phyloP scores from a whole-genome alignment of 2,113 vertebrate species.

The Stomatorhinus ivindoensis region DNA sequence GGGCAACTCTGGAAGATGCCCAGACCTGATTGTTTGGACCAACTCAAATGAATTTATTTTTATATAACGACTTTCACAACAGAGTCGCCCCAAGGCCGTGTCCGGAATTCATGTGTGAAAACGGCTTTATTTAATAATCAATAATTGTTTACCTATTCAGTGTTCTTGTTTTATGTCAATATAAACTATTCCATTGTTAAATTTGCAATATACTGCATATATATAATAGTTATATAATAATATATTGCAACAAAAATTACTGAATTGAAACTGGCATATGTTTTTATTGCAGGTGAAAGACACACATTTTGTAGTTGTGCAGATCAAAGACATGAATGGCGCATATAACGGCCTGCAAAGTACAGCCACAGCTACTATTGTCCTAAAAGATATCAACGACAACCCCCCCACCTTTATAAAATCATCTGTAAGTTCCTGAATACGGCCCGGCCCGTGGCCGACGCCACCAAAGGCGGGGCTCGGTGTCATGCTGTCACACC shows the following conservation, averaged over 20 bases:
- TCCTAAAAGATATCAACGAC: conserved; percentile 72
- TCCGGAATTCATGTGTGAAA: neutral
- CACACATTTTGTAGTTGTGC: conserved; percentile 49
- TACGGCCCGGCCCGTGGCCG: neutral
- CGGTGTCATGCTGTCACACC: neutral
- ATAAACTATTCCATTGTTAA: neutral
- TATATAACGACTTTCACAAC: neutral
- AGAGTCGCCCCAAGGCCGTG: neutral
- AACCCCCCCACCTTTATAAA: conserved; percentile 67
- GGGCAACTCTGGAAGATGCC: neutral
- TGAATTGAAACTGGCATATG: neutral
- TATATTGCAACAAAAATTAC: neutral
- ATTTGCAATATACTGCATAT: neutral
- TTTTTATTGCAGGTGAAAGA: conserved; percentile 52
- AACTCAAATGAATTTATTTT: neutral
- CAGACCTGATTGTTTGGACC: neutral
- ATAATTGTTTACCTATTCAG: neutral
- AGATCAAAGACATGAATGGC: conserved; percentile 72
- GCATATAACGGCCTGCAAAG: conserved; percentile 51
- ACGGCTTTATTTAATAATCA: neutral
- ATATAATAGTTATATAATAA: neutral
- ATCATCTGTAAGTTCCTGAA: conserved; percentile 60
- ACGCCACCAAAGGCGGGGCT: neutral
- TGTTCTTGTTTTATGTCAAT: neutral
- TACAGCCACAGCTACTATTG: conserved; percentile 65